Conservation (phyloP, 2,888 invertebrate genomes). For the Chirona hameri region DNA sequence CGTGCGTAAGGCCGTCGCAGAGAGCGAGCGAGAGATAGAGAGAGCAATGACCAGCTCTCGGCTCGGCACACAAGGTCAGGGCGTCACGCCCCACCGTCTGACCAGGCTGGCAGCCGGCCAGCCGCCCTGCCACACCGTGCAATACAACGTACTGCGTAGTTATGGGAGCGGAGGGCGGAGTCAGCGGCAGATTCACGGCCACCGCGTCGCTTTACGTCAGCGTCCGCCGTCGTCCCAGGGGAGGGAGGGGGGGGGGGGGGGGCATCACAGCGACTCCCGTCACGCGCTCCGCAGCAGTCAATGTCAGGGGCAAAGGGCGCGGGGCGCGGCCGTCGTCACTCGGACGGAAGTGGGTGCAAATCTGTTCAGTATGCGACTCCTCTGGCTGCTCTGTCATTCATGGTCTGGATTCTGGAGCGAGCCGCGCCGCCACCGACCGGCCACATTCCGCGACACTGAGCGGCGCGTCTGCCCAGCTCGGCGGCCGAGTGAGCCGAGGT, state of each 20-base stretch:
- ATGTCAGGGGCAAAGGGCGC: background rate
- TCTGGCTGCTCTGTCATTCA: background rate
- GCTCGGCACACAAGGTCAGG: background rate
- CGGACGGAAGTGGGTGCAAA: too few relatives aligned
- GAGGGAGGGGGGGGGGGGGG: background rate
- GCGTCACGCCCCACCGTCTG: background rate
- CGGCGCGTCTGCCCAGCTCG: background rate
- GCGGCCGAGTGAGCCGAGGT: too few relatives aligned
- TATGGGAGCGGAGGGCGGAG: background rate
- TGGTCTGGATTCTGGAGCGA: too few relatives aligned
- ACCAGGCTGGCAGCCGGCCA: background rate
- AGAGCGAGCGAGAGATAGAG: too few relatives aligned
- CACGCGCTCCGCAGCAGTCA: background rate
- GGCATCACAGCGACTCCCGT: background rate
- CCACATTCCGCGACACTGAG: background rate
- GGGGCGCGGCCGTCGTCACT: too few relatives aligned
- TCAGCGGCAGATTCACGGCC: background rate
- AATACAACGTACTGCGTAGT: background rate
- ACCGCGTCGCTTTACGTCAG: background rate
- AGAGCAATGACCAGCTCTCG: background rate
- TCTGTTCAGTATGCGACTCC: background rate
- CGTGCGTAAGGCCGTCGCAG: too few relatives aligned
- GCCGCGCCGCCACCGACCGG: background rate
- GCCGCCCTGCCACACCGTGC: background rate
- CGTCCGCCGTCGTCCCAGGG: background rate